These are phyloP conservation scores for Prostheceraeus crozeri DNA, from an alignment of 2,888 invertebrate species.

Conservation along the genomic window DNA sequence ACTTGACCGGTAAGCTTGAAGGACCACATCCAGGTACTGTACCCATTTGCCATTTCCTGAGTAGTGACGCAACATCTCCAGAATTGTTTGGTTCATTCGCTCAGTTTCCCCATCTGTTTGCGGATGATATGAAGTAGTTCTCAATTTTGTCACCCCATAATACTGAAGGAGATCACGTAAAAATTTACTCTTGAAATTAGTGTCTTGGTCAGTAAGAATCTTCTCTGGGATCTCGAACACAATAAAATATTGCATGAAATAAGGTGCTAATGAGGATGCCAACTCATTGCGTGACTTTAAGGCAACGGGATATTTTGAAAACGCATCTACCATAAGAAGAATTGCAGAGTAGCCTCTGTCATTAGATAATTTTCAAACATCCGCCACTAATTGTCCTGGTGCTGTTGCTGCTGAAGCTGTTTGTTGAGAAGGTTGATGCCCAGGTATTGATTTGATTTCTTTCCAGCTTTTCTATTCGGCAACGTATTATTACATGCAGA, in stretches of 20 bases:
- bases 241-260: constrained; percentile 15
- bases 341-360: too few relatives aligned
- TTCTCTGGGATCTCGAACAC: constrained; percentile 1
- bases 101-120: constrained; percentile 16
- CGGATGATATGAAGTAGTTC: constrained; percentile 10
- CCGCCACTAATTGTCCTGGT: too few relatives aligned
- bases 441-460: too few relatives aligned
- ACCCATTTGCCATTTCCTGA: neutral
- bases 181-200: constrained; percentile 9
- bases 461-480: too few relatives aligned
- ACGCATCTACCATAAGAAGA: too few relatives aligned
- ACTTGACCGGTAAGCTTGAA: constrained; percentile 11
- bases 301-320: constrained; percentile 15
- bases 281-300: constrained; percentile 6
- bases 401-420: too few relatives aligned
- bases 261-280: neutral
- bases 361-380: too few relatives aligned
- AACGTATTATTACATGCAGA: too few relatives aligned
- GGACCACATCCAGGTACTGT: neutral
- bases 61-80: constrained; percentile 19
- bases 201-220: constrained; percentile 1
- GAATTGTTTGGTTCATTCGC: constrained; percentile 6
- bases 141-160: constrained; percentile 12
- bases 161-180: constrained; percentile 4
- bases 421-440: too few relatives aligned